Evolutionary conservation across 2,888 invertebrate species (phyloP).

Genomic region (Cheilosia soror): DNA sequence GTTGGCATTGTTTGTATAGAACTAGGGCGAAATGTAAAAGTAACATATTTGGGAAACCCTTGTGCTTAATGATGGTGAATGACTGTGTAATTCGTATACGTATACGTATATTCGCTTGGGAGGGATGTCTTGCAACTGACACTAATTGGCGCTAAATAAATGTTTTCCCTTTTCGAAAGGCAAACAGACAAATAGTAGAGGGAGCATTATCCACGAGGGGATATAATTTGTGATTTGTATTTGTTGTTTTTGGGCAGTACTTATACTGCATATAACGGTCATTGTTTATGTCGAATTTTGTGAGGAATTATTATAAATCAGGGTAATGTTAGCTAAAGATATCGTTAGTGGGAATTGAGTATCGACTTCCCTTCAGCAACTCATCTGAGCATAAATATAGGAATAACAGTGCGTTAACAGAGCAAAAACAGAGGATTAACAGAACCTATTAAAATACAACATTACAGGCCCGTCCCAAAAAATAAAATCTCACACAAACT

Average conservation of each 20-base stretch:
- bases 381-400: no score
- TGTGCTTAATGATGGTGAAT: slow-evolving; percentile 58
- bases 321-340: no score
- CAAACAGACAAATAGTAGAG: slow-evolving; percentile 17
- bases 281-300: no score
- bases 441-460: no score
- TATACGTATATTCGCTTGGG: background rate
- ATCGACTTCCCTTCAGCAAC: no score
- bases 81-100: slow-evolving; percentile 13
- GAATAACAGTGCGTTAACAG: no score
- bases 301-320: no score
- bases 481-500: no score
- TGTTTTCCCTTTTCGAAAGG: slow-evolving; percentile 9
- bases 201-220: background rate
- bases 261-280: no score
- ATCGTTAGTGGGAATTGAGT: no score
- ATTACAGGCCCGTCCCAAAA: no score
- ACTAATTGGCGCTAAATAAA: slow-evolving; percentile 67
- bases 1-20: slow-evolving; percentile 26
- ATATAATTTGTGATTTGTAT: background rate
- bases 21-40: slow-evolving; percentile 48
- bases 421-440: no score
- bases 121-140: slow-evolving; percentile 33
- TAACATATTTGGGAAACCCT: slow-evolving; percentile 51
- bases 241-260: background rate